Evolutionary conservation across 2,797 vertebrate species (phyloP).

Genomic region (Sternarchorhynchus goeldii): DNA sequence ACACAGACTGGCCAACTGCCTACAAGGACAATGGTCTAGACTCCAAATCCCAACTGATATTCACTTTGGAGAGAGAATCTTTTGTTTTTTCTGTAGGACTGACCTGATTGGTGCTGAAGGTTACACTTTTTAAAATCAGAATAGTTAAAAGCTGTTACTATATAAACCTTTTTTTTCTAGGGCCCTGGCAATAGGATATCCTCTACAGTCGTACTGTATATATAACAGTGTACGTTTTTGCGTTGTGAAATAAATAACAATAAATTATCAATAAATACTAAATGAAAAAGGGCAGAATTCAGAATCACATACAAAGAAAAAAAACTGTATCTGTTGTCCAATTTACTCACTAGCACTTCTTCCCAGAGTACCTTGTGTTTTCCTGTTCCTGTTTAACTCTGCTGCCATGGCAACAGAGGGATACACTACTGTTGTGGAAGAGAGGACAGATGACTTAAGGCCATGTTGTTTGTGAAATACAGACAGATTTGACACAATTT

Average conservation of each 20-base stretch:
- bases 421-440: conserved; percentile 39
- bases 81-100: background rate
- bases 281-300: conserved; percentile 55
- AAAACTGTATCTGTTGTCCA: conserved; percentile 44
- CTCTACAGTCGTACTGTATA: conserved; percentile 51
- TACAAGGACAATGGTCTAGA: conserved; percentile 40
- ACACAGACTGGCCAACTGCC: conserved; percentile 37
- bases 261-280: conserved; percentile 61
- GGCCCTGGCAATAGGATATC: conserved; percentile 35
- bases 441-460: conserved; percentile 48
- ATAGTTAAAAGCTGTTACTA: conserved; percentile 28
- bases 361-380: conserved; percentile 42
- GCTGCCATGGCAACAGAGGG: conserved; percentile 21
- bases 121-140: conserved; percentile 23
- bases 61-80: conserved; percentile 26
- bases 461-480: conserved; percentile 45
- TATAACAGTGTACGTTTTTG: conserved; percentile 47
- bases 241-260: conserved; percentile 58
- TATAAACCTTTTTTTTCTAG: conserved; percentile 19
- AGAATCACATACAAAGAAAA: conserved; percentile 49
- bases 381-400: conserved; percentile 32
- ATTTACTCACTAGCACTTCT: conserved; percentile 22
- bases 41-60: conserved; percentile 33
- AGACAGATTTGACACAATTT: conserved; percentile 46
- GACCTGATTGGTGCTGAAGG: conserved; percentile 31